Evolutionary conservation across 2,888 invertebrate genomes (phyloP).

Genomic region (Aphodius sticticus): DNA sequence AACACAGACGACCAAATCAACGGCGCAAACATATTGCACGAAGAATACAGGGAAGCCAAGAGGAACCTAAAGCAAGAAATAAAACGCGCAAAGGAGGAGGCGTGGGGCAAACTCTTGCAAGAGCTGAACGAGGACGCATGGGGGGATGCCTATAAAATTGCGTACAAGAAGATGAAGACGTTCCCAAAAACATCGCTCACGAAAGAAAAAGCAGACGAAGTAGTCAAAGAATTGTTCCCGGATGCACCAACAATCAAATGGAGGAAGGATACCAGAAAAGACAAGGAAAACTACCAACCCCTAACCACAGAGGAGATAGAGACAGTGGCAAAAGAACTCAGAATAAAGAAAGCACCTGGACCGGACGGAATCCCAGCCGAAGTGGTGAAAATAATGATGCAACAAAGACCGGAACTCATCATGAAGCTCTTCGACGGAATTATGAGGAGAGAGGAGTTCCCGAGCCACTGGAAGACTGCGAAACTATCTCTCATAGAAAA

Average conservation of each 20-base stretch:
- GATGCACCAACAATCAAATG: too few species aligned
- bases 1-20: too few species aligned
- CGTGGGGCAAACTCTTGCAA: neutral
- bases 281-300: too few species aligned
- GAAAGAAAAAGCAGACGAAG: neutral
- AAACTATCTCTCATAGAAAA: neutral
- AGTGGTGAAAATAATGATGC: neutral
- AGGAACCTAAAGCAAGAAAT: neutral
- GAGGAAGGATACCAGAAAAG: too few species aligned
- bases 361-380: neutral
- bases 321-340: neutral
- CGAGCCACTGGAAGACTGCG: neutral
- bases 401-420: too few species aligned
- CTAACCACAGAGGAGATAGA: too few species aligned
- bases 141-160: neutral
- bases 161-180: neutral
- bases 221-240: constrained; percentile 6
- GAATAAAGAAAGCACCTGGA: neutral
- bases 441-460: neutral
- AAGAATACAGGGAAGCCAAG: neutral
- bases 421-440: neutral
- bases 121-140: neutral
- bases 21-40: neutral
- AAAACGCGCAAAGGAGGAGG: neutral
- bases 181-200: neutral